Evolutionary conservation across 1,140 invertebrate species (phyloP), one percentile per base, ranked within the genome.

Genomic region (Aleiodes sp.): DNA sequence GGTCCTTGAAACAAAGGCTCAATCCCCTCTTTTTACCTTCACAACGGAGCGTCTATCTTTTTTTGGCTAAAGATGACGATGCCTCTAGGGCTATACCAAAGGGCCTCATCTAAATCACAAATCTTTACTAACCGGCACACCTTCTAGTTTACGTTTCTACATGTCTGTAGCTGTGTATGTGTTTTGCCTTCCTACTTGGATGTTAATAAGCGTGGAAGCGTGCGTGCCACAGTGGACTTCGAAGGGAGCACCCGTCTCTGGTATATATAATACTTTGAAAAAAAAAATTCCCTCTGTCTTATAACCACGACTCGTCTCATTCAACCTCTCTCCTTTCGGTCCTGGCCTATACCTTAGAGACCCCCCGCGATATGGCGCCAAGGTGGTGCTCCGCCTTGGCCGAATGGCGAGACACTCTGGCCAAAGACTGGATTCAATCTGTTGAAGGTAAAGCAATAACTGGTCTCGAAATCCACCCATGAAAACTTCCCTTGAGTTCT

Each of bases 351-450:
- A 24, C 46, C 59, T 16, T 62, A 21, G 8, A 77, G 85, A 86
- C 85, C 85, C 85, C 84, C 85, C 83, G 83, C 83, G 85, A 85
- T 78, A 84, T 83, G 85, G 85, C 85, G 85, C 84, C 85, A 86
- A 76, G 73, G 76, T 83, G 84, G 83, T 83, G 83, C 84, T 81
- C 85, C 85, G 85, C 85, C 84, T 78, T 52, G 24, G 24, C 62
- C 46, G 21, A 52, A 52, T 52, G 46, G 46, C 16, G 21, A 52
- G 21, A 52, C 16, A n/a, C n/a, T n/a, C n/a, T 52, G 12, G 19
- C n/a, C n/a, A 52, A 21, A 52, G 46, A 52, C 46, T 21, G 21
- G 46, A 52, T 52, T 52, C 46, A 52, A 52, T 52, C 46, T 52
- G 9, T 21, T 21, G 46, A 43, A 43, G 39, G n/a, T 43, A 24